Evolutionary conservation across 2,888 invertebrate genomes (phyloP).

Genomic region (Pristionchus japonicus): DNA sequence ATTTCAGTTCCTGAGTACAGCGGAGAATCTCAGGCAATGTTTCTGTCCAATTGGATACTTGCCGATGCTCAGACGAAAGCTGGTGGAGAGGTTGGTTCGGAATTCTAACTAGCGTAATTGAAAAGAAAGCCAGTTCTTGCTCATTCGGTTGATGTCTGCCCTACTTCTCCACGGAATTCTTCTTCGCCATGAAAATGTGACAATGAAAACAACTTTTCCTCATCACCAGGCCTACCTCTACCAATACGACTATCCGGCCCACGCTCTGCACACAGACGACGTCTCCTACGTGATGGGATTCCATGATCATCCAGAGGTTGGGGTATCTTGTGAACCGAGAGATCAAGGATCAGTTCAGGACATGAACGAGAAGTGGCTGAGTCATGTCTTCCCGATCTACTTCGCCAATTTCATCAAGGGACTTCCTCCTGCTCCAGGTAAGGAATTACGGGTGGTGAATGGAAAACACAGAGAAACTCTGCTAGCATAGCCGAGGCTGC

Average conservation of each 20-base stretch:
- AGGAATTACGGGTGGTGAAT: too few relatives aligned
- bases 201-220: too few relatives aligned
- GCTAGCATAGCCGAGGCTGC: too few relatives aligned
- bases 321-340: neutral
- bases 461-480: too few relatives aligned
- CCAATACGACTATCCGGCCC: slow-evolving; percentile 30
- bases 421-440: slow-evolving; percentile 12
- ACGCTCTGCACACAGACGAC: slow-evolving; percentile 32
- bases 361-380: slow-evolving; percentile 34
- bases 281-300: slow-evolving; percentile 39
- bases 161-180: too few relatives aligned
- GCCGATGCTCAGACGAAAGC: neutral
- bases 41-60: neutral
- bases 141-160: too few relatives aligned
- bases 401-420: slow-evolving; percentile 43
- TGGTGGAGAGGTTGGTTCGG: neutral
- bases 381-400: slow-evolving; percentile 27
- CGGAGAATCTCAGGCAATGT: neutral
- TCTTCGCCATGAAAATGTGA: too few relatives aligned
- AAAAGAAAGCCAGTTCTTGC: too few relatives aligned
- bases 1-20: neutral
- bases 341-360: slow-evolving; percentile 11
- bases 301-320: slow-evolving; percentile 26
- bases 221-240: slow-evolving; percentile 45
- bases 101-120: neutral